phyloP scores from a whole-genome alignment of 2,113 vertebrate species.

The Nothobranchius kuhntae region DNA sequence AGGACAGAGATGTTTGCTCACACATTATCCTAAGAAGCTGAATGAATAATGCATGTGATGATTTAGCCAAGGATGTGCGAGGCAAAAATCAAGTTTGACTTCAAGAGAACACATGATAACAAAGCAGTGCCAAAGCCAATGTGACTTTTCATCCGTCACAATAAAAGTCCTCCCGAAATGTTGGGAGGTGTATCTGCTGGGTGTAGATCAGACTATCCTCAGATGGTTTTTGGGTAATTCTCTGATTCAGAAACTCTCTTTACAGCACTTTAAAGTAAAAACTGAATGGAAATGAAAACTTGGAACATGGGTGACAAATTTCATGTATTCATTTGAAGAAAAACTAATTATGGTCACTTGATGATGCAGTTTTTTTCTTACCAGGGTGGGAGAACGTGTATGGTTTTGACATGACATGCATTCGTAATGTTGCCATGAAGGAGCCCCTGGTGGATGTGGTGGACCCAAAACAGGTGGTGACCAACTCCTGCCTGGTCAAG shows the following conservation, averaged over 20 bases:
- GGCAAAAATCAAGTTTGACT: neutral
- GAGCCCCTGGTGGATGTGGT: conserved; percentile 97
- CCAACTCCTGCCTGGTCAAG: conserved; percentile 96
- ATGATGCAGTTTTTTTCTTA: too few species aligned
- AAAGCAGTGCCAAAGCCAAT: conserved; percentile 11
- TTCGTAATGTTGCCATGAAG: conserved; percentile 96
- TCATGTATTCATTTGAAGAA: conserved; percentile 5
- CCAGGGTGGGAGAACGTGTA: conserved; percentile 99
- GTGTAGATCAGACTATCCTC: conserved; percentile 3
- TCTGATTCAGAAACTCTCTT: conserved; percentile 11
- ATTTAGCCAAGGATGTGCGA: conserved; percentile 5
- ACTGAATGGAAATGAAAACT: neutral
- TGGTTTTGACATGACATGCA: conserved; percentile 98
- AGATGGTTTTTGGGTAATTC: neutral
- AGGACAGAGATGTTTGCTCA: conserved; percentile 45
- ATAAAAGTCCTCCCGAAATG: conserved; percentile 8
- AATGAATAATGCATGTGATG: conserved; percentile 57
- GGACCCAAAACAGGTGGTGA: conserved; percentile 97
- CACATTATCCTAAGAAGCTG: conserved; percentile 27
- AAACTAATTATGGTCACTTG: neutral
- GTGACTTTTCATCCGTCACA: conserved; percentile 34
- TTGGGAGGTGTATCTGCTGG: neutral
- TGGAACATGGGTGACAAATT: neutral
- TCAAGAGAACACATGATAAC: conserved; percentile 26
- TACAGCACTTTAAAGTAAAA: neutral